Evolutionary conservation across 1,140 invertebrate species (phyloP), one percentile per base, ranked within the genome.

Genomic region (Idris sp.): DNA sequence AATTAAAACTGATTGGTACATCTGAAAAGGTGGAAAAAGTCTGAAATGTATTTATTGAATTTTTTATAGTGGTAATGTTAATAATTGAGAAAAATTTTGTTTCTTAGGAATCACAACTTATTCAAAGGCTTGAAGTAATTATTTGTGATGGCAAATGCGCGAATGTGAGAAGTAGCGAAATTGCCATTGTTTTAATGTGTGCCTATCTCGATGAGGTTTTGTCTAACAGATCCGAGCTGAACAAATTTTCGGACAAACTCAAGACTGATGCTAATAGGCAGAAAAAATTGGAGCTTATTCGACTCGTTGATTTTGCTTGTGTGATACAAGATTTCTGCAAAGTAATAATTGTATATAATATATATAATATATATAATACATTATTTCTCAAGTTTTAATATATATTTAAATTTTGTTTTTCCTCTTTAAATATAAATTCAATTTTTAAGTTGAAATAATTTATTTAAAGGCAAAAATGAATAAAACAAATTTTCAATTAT

Each of bases 131-230:
- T 73, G 93, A 94, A 87, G 92, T 93, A 72, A 87, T 93, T 30
- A 88, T 89, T 18, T 94, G 93, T 75, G 91, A 93, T 80, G 91
- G 92, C 0, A 88, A 89, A 59, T 93, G 92, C 64, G 90, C 90
- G 14, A 92, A 91, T 76, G 89, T 91, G 16, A 87, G 91, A 11
- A 87, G 91, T 51, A 90, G 90, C 15, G 92, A 92, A 46, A 81
- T 94, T 54, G 92, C 93, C n/a, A 85, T 94, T 11, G 92, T 92
- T 38, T 82, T 93, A 40, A 84, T 94, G 3, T 93, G 89, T 76
- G 88, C 90, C 53, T 90, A 91, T 72, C 82, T 93, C 22, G 91
- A 92, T 87, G 81, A 88, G 79, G 81, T 81, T 33, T 79, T 87
- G 0, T 81, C 78, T 40, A 81, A n/a, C n/a, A n/a, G 79, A 46